phyloP scores from a whole-genome alignment of 2,113 vertebrate species.

The Lontra canadensis region DNA sequence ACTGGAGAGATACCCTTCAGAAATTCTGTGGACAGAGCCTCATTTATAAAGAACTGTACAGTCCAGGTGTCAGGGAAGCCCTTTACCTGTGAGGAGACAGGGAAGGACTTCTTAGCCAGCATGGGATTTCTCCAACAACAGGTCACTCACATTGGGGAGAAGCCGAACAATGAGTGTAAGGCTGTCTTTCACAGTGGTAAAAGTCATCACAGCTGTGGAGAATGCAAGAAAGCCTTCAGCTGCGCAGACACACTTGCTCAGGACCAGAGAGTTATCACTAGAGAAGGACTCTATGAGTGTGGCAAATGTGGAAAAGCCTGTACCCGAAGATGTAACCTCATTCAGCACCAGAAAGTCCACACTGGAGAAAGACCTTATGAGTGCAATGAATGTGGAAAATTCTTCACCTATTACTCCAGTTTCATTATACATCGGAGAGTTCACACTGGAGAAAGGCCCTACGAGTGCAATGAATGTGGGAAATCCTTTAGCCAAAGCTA shows the following conservation, averaged over 20 bases:
- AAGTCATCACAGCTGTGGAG: not conserved
- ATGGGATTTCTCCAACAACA: not conserved
- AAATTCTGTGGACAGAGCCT: not conserved
- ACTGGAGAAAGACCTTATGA: slow-evolving; percentile 51
- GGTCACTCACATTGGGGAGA: not conserved
- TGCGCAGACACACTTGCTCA: not conserved
- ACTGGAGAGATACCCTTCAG: not conserved
- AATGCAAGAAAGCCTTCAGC: not conserved
- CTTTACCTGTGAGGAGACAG: not conserved
- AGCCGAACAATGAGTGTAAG: not conserved
- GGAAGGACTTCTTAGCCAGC: not conserved
- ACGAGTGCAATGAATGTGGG: slow-evolving; percentile 45
- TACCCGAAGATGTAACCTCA: slow-evolving; percentile 61
- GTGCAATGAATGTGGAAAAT: slow-evolving; percentile 62
- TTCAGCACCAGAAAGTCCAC: slow-evolving; percentile 69
- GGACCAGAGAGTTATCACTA: not conserved
- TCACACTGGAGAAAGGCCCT: slow-evolving; percentile 62
- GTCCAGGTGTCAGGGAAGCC: not conserved
- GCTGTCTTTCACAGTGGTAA: not conserved
- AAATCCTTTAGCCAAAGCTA: slow-evolving; percentile 56
- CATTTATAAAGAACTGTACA: not conserved
- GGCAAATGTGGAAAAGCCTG: slow-evolving; percentile 54
- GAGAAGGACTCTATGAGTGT: slow-evolving; percentile 50
- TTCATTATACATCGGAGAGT: slow-evolving; percentile 57
- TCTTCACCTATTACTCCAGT: slow-evolving; percentile 59